A percentile compares a stretch with the other conserved stretches of the same genome.
Evolutionary conservation across 1,140 invertebrate genomes (phyloP).

Genomic region (Popillia japonica): DNA sequence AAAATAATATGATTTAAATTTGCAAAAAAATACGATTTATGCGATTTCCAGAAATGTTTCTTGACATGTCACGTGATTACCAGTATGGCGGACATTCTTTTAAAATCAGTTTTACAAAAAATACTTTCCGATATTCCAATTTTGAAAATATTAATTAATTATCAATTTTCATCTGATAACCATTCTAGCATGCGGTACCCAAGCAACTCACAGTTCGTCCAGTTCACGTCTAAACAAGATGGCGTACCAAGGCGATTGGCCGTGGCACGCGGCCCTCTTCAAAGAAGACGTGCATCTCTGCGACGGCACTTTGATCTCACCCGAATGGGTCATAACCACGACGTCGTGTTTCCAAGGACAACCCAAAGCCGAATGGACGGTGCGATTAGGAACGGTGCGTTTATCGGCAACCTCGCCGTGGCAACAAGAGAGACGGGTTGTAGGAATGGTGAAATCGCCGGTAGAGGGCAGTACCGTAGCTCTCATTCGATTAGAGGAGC

Average conservation of each 20-base stretch:
- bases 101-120: too few species aligned
- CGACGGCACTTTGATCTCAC: slow-evolving; percentile 82
- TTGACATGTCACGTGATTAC: too few species aligned
- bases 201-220: slow-evolving; percentile 67
- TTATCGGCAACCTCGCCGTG: slow-evolving; percentile 81
- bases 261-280: slow-evolving; percentile 86
- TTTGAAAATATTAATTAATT: too few species aligned
- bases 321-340: slow-evolving; percentile 85
- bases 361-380: slow-evolving; percentile 85
- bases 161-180: neutral
- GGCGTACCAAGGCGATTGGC: slow-evolving; percentile 83
- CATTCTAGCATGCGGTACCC: slow-evolving; percentile 77
- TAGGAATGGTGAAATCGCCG: slow-evolving; percentile 89
- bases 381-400: slow-evolving; percentile 78
- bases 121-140: too few species aligned
- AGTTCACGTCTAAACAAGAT: slow-evolving; percentile 71
- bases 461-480: slow-evolving; percentile 87
- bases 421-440: slow-evolving; percentile 84
- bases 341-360: slow-evolving; percentile 91
- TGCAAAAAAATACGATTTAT: neutral
- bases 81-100: too few species aligned
- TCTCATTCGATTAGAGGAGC: slow-evolving; percentile 79
- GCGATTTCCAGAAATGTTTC: too few species aligned
- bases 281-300: slow-evolving; percentile 87
- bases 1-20: too few species aligned